A percentile compares a stretch with the other conserved stretches of the same genome.
Conservation (phyloP, 2,888 invertebrate species). For the Boloria selene region DNA sequence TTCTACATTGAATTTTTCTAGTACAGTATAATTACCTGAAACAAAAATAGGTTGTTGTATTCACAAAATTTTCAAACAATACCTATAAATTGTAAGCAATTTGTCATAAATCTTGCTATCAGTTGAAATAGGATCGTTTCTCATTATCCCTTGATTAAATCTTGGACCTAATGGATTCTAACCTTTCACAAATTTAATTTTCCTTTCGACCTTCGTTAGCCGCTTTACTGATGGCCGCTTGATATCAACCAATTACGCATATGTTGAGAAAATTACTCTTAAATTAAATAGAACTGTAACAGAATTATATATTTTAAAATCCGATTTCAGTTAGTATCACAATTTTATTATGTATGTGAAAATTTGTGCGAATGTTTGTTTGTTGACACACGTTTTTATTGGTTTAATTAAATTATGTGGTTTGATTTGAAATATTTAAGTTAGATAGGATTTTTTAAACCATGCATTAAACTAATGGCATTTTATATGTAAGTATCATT, state of each 20-base stretch:
- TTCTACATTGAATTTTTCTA: too few relatives aligned
- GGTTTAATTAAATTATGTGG: too few relatives aligned
- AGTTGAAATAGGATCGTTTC: conserved; percentile 30
- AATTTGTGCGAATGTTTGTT: too few relatives aligned
- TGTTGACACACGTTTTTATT: too few relatives aligned
- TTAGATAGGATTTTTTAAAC: too few relatives aligned
- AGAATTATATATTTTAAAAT: neutral
- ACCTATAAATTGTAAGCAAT: conserved; percentile 15
- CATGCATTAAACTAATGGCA: too few relatives aligned
- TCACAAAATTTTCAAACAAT: neutral
- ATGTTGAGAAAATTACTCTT: conserved; percentile 11
- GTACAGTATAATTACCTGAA: conserved; percentile 4
- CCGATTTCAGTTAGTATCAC: too few relatives aligned
- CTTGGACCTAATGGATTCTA: conserved; percentile 46
- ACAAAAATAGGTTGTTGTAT: neutral
- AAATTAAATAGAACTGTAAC: conserved; percentile 11
- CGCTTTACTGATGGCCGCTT: conserved; percentile 23
- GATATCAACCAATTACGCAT: conserved; percentile 27
- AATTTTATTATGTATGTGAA: too few relatives aligned
- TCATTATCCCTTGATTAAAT: conserved; percentile 50
- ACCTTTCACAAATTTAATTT: conserved; percentile 49
- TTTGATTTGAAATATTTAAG: too few relatives aligned
- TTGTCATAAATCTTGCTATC: conserved; percentile 22
- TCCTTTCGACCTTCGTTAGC: conserved; percentile 45
- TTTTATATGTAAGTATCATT: too few relatives aligned